Percentiles rank a stretch among this genome's conserved stretches.
Conservation (phyloP, 2,797 vertebrate species). For the Lindbergichthys nudifrons region DNA sequence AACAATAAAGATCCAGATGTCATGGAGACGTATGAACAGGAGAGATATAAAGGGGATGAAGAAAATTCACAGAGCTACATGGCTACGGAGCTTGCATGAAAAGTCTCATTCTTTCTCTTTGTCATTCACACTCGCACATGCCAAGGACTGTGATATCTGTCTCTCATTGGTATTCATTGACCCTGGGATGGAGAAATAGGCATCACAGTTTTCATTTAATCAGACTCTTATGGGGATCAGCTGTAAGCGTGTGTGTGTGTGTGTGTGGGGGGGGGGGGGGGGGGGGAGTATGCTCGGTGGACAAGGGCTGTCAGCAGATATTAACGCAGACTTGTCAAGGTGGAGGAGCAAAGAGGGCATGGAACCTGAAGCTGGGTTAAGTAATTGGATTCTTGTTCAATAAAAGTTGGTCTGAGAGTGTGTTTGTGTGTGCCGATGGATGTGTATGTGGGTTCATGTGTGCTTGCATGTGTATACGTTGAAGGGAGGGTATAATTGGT, state of each 20-base stretch:
- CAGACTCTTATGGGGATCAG: slow-evolving; percentile 87
- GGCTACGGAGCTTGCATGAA: slow-evolving; percentile 38
- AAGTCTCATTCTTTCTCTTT: slow-evolving; percentile 47
- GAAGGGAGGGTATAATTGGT: slow-evolving; percentile 32
- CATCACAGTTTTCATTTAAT: slow-evolving; percentile 94
- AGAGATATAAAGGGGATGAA: slow-evolving; percentile 31
- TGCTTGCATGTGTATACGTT: slow-evolving; percentile 26
- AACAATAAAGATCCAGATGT: slow-evolving; percentile 79
- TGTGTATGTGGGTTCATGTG: slow-evolving; percentile 28
- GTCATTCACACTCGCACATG: slow-evolving; percentile 48
- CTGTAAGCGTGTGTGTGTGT: slow-evolving; percentile 35
- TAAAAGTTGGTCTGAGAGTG: slow-evolving; percentile 82
- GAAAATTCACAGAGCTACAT: slow-evolving; percentile 42
- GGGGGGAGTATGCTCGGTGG: slow-evolving; percentile 57
- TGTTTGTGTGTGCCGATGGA: slow-evolving; percentile 29
- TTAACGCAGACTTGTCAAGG: slow-evolving; percentile 89
- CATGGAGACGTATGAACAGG: slow-evolving; percentile 67
- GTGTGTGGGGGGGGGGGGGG: background rate
- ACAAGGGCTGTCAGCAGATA: slow-evolving; percentile 90
- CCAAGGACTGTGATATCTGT: slow-evolving; percentile 71
- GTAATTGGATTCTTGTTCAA: slow-evolving; percentile 98
- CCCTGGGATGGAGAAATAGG: slow-evolving; percentile 87
- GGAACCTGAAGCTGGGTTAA: slow-evolving; percentile 91
- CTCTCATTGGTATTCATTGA: slow-evolving; percentile 95
- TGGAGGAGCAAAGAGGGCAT: slow-evolving; percentile 84